Percentiles rank a stretch among this genome's conserved stretches.
phyloP scores from a whole-genome alignment of 2,797 vertebrate species.

The Onychomys leucogaster region DNA sequence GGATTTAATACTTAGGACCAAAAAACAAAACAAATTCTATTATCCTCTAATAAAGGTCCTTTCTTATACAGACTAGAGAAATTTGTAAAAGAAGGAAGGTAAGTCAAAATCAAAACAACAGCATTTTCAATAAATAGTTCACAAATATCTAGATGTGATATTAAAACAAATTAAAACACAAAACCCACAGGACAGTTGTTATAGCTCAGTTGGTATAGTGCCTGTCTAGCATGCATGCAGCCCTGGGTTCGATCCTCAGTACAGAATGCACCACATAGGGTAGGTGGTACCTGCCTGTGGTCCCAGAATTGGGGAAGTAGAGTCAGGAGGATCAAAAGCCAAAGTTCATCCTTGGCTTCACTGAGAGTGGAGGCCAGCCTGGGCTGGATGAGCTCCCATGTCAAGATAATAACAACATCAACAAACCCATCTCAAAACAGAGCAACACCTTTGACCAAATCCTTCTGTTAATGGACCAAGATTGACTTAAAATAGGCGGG shows the following conservation, averaged over 20 bases:
- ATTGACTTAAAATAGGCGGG: background rate
- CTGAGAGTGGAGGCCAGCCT: background rate
- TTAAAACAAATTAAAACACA: background rate
- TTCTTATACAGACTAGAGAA: background rate
- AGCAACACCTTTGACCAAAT: background rate
- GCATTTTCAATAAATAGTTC: background rate
- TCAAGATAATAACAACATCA: background rate
- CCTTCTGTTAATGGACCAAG: background rate
- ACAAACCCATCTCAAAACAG: background rate
- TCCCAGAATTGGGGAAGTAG: background rate
- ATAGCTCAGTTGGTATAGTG: background rate
- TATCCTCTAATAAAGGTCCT: background rate
- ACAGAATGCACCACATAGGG: background rate
- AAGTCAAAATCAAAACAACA: background rate
- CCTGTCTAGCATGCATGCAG: background rate
- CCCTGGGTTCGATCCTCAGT: background rate
- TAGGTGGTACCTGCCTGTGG: no score
- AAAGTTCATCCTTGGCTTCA: background rate
- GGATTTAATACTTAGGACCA: background rate
- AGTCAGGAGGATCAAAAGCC: background rate
- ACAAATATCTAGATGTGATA: background rate
- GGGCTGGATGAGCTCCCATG: background rate
- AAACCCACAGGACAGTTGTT: background rate
- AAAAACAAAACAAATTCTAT: background rate
- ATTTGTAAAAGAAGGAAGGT: conserved; percentile 18